Percentiles rank a stretch among this genome's conserved stretches.
Evolutionary conservation across 2,888 invertebrate genomes (phyloP).

Genomic region (Nemurella pictetii): DNA sequence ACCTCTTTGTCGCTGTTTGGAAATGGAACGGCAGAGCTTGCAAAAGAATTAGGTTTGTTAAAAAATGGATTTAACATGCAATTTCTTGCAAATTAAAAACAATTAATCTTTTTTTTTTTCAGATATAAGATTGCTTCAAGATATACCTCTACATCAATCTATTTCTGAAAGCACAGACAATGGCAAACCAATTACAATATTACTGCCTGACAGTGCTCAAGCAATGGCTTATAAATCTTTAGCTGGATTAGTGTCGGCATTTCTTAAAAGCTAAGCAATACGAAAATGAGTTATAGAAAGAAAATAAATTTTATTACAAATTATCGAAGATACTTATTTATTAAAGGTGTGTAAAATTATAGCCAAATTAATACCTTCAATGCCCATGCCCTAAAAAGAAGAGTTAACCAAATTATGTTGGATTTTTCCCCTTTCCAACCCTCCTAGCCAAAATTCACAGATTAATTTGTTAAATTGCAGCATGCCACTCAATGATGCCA

Average conservation of each 20-base stretch:
- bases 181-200: conserved; percentile 75
- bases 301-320: too few species aligned
- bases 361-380: too few species aligned
- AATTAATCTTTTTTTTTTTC: conserved; percentile 36
- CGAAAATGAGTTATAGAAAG: too few species aligned
- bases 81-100: conserved; percentile 14
- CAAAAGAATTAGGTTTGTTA: conserved; percentile 62
- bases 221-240: conserved; percentile 49
- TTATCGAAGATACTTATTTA: too few species aligned
- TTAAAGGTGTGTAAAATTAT: too few species aligned
- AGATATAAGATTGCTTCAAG: conserved; percentile 65
- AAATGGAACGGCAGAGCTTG: conserved; percentile 62
- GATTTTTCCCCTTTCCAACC: too few species aligned
- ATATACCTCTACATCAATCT: conserved; percentile 71
- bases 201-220: conserved; percentile 59
- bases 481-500: too few species aligned
- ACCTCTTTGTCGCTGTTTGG: conserved; percentile 75
- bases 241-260: conserved; percentile 45
- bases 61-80: neutral
- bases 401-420: too few species aligned
- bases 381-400: too few species aligned
- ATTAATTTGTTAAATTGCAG: too few species aligned
- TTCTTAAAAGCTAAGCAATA: too few species aligned
- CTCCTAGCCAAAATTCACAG: too few species aligned
- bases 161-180: conserved; percentile 71